A percentile compares a stretch with the other conserved stretches of the same genome.
Evolutionary conservation across 2,113 vertebrate genomes (phyloP).

Genomic region (Ellobius talpinus): DNA sequence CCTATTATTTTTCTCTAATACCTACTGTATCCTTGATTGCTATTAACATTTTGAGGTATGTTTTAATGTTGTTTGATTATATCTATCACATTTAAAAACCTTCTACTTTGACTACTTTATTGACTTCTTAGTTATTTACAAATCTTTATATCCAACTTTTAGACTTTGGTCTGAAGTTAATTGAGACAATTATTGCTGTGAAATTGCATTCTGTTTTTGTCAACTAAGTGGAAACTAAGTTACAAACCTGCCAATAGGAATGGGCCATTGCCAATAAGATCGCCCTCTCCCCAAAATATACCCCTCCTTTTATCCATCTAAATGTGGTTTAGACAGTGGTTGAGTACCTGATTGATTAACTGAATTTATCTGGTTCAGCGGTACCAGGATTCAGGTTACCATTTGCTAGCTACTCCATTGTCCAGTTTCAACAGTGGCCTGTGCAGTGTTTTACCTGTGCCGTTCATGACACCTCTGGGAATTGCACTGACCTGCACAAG

Average conservation of each 20-base stretch:
- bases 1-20: background rate
- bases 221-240: conserved; percentile 23
- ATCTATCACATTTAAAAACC: conserved; percentile 46
- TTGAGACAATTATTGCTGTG: background rate
- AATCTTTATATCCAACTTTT: conserved; percentile 37
- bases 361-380: conserved; percentile 36
- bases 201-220: conserved; percentile 44
- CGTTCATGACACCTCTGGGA: conserved; percentile 16
- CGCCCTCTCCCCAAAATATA: background rate
- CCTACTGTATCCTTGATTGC: background rate
- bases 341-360: conserved; percentile 55
- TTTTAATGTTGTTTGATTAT: conserved; percentile 38
- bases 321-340: conserved; percentile 30
- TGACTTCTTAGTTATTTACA: conserved; percentile 40
- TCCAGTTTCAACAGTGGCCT: background rate
- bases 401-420: background rate
- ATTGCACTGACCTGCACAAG: too few species aligned
- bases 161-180: conserved; percentile 51
- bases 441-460: conserved; percentile 43
- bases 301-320: conserved; percentile 3
- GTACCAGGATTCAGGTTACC: conserved; percentile 34
- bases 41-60: conserved; percentile 1
- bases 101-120: background rate
- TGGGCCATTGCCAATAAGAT: background rate
- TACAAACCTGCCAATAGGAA: conserved; percentile 34